phyloP scores from a whole-genome alignment of 2,113 vertebrate species.

The Genyomyrus donnyi region DNA sequence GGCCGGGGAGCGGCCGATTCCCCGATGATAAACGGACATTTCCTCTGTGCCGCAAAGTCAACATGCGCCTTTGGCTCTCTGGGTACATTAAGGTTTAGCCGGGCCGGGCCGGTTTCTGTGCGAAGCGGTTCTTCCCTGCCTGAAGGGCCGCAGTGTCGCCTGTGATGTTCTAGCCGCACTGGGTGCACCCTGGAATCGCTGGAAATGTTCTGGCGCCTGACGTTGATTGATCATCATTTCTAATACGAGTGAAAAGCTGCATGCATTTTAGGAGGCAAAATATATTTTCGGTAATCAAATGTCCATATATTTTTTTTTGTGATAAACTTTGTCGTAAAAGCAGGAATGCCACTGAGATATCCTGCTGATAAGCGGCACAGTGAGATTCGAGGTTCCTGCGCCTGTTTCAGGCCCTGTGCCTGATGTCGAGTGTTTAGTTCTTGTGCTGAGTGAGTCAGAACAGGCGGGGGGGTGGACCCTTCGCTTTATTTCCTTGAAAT shows the following conservation, averaged over 20 bases:
- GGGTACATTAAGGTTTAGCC: conserved; percentile 33
- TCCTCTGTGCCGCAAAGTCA: conserved; percentile 71
- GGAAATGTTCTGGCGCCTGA: background rate
- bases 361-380: background rate
- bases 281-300: background rate
- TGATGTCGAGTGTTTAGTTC: background rate
- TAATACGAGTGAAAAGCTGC: background rate
- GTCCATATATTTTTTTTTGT: background rate
- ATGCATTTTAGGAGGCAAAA: background rate
- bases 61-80: conserved; percentile 58
- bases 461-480: too few relatives aligned
- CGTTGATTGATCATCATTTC: background rate
- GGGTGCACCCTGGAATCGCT: background rate
- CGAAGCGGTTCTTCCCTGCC: too few relatives aligned
- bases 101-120: conserved; percentile 22
- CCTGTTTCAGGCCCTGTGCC: background rate
- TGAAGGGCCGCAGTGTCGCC: background rate
- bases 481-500: background rate
- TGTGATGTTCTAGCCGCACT: background rate
- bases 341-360: background rate
- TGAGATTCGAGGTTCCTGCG: background rate
- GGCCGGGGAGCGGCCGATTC: conserved; percentile 75
- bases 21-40: conserved; percentile 70
- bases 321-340: background rate
- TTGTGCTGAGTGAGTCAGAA: background rate